Conservation (phyloP, 2,797 vertebrate genomes). For the Sus cebifrons region DNA sequence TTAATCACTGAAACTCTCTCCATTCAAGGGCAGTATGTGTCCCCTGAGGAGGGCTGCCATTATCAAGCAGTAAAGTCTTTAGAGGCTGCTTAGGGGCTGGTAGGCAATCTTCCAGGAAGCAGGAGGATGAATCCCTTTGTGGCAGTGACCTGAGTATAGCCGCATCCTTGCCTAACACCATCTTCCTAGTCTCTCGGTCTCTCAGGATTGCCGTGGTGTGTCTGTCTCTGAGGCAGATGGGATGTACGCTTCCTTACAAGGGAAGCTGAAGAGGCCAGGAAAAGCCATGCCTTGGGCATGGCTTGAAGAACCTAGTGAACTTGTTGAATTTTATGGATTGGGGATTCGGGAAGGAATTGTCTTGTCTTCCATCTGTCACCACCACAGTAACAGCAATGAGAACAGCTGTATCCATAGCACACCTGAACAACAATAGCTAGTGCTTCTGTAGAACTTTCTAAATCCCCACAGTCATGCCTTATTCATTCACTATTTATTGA, state of each 20-base stretch:
- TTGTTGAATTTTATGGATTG: conserved; percentile 31
- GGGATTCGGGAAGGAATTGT: background rate
- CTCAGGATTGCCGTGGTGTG: background rate
- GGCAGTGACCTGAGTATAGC: background rate
- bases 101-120: background rate
- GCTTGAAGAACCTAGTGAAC: background rate
- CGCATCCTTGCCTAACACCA: background rate
- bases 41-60: background rate
- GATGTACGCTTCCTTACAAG: background rate
- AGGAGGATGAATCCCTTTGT: background rate
- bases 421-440: background rate
- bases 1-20: conserved; percentile 80
- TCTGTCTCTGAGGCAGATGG: background rate
- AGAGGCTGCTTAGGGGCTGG: background rate
- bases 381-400: background rate
- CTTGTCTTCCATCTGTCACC: background rate
- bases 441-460: background rate
- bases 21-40: conserved; percentile 48
- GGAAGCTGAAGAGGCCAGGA: background rate
- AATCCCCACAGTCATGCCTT: background rate
- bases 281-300: background rate
- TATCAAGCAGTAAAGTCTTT: conserved; percentile 51
- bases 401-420: background rate
- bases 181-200: background rate
- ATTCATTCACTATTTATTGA: background rate